These are phyloP conservation scores for Gymnoscopelus braueri DNA, from an alignment of 2,797 vertebrate genomes.

Conservation along the genomic window DNA sequence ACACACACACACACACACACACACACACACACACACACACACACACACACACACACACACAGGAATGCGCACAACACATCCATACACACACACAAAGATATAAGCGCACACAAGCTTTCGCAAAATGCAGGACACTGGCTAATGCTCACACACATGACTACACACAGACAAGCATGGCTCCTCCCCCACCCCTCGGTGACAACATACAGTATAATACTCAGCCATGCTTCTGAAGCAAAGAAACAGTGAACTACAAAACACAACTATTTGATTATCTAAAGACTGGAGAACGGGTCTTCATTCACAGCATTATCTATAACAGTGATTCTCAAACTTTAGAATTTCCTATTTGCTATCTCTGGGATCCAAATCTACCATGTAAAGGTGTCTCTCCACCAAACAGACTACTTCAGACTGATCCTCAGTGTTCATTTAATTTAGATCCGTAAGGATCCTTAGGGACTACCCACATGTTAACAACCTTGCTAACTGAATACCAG, in stretches of 20 bases:
- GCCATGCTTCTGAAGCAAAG: neutral
- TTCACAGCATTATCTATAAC: no score
- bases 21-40: constrained; percentile 9
- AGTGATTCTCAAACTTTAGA: no score
- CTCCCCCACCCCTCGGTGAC: neutral
- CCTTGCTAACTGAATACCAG: no score
- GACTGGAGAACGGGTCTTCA: no score
- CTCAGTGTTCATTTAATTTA: no score
- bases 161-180: neutral
- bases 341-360: no score
- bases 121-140: neutral
- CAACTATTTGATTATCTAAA: no score
- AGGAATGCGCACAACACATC: neutral
- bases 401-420: no score
- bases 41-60: constrained; percentile 9
- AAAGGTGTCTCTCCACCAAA: no score
- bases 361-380: no score
- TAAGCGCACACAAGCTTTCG: neutral
- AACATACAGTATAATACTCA: neutral
- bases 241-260: neutral
- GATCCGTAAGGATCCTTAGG: no score
- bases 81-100: constrained; percentile 15
- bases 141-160: constrained; percentile 5
- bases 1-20: constrained; percentile 9
- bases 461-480: no score